A percentile compares a stretch with the other conserved stretches of the same genome.
Conservation (phyloP, 2,888 invertebrate species). For the Cephus runcator region DNA sequence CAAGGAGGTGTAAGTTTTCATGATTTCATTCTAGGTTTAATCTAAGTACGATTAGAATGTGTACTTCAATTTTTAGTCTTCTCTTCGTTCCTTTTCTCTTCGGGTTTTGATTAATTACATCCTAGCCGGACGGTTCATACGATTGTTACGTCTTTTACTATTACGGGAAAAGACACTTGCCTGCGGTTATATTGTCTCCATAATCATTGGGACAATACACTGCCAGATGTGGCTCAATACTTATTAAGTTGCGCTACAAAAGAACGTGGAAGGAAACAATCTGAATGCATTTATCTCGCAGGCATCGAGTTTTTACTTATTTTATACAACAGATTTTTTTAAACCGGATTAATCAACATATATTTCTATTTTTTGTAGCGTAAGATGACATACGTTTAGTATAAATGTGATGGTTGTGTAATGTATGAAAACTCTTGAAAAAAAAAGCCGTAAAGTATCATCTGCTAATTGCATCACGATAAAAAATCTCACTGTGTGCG, state of each 20-base stretch:
- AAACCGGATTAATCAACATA: slow-evolving; percentile 35
- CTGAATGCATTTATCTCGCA: slow-evolving; percentile 26
- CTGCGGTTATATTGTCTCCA: background rate
- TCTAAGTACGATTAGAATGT: slow-evolving; percentile 23
- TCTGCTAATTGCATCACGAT: background rate
- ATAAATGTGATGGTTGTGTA: background rate
- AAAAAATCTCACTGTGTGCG: background rate
- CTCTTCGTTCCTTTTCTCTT: slow-evolving; percentile 14
- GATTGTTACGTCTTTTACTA: background rate
- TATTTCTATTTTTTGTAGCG: slow-evolving; percentile 49
- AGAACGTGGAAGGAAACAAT: slow-evolving; percentile 48
- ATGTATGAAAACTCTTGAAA: background rate
- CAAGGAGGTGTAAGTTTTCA: slow-evolving; percentile 44
- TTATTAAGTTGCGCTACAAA: slow-evolving; percentile 48
- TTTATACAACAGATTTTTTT: slow-evolving; percentile 34
- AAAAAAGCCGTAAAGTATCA: background rate
- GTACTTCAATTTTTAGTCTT: slow-evolving; percentile 18
- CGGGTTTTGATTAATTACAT: background rate
- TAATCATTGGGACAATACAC: slow-evolving; percentile 47
- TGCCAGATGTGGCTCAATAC: slow-evolving; percentile 61
- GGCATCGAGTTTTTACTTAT: slow-evolving; percentile 22
- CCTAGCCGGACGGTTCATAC: background rate
- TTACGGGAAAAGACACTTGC: background rate
- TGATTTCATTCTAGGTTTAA: slow-evolving; percentile 21
- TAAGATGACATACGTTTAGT: slow-evolving; percentile 9